Conservation (phyloP, 2,797 vertebrate genomes). For the Sebastes kiyomatsui region DNA sequence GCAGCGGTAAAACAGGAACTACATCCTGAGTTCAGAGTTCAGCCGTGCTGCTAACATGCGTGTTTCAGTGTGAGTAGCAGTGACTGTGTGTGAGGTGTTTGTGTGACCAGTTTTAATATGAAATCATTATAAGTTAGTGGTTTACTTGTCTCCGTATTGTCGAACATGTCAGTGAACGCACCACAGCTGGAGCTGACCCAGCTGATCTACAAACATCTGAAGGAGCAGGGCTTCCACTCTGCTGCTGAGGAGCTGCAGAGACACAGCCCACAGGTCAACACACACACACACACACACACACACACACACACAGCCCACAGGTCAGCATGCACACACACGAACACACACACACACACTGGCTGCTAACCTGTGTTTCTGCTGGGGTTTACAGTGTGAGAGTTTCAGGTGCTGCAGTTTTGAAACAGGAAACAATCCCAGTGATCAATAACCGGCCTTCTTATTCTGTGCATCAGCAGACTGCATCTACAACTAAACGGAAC, state of each 20-base stretch:
- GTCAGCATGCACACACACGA: conserved; percentile 53
- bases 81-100: not conserved
- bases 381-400: not conserved
- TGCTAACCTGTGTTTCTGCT: not conserved
- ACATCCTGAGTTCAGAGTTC: conserved; percentile 64
- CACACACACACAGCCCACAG: conserved; percentile 64
- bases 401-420: not conserved
- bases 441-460: not conserved
- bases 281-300: not conserved
- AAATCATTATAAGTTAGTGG: not conserved
- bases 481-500: no score
- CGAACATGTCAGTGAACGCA: conserved; percentile 69
- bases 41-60: conserved; percentile 38
- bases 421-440: not conserved
- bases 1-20: not conserved
- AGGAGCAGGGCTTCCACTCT: conserved; percentile 79
- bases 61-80: not conserved
- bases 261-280: conserved; percentile 76
- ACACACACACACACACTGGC: not conserved
- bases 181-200: conserved; percentile 61
- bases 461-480: not conserved
- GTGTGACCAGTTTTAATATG: conserved; percentile 14
- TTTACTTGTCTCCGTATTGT: not conserved
- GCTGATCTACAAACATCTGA: conserved; percentile 80
- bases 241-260: conserved; percentile 80